Evolutionary conservation across 1,140 invertebrate species (phyloP).

Genomic region (Drosophila punjabiensis): DNA sequence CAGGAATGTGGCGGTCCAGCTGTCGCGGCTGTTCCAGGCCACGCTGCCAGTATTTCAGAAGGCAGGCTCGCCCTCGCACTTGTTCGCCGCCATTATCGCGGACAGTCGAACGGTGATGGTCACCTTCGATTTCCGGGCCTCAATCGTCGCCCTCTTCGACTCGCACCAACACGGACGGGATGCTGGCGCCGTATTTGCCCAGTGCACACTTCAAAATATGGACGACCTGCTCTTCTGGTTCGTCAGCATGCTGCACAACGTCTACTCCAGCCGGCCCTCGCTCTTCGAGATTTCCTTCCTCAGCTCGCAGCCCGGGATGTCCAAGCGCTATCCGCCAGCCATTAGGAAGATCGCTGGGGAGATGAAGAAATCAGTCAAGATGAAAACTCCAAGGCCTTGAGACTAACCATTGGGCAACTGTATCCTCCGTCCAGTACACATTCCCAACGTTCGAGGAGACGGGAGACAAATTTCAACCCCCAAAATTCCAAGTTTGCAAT

Average conservation of each 20-base stretch:
- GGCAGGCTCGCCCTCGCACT: conserved; percentile 48
- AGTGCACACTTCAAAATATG: conserved; percentile 70
- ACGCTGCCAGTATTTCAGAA: conserved; percentile 72
- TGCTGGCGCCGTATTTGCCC: conserved; percentile 77
- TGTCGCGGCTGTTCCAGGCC: conserved; percentile 69
- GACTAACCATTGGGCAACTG: not conserved
- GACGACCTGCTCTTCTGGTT: conserved; percentile 77
- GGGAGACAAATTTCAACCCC: not conserved
- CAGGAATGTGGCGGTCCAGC: conserved; percentile 69
- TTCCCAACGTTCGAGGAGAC: not conserved
- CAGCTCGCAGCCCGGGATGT: conserved; percentile 72
- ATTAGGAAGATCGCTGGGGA: conserved; percentile 70
- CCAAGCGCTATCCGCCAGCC: conserved; percentile 71
- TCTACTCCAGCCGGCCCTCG: conserved; percentile 72
- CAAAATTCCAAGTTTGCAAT: conserved; percentile 15
- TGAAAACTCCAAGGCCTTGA: conserved; percentile 12
- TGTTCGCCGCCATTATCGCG: conserved; percentile 78
- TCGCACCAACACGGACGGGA: conserved; percentile 79
- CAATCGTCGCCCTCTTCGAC: conserved; percentile 75
- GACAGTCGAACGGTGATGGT: conserved; percentile 81
- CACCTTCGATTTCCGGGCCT: conserved; percentile 73
- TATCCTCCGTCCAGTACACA: conserved; percentile 2
- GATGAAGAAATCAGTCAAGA: conserved; percentile 57
- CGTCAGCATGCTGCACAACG: conserved; percentile 76
- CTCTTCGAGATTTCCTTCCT: conserved; percentile 79